Evolutionary conservation across 30 jellyfish, hydroid and myxozoan species (phyloP), one percentile per base, ranked within the genome.

Genomic region (Aurelia coerulea): DNA sequence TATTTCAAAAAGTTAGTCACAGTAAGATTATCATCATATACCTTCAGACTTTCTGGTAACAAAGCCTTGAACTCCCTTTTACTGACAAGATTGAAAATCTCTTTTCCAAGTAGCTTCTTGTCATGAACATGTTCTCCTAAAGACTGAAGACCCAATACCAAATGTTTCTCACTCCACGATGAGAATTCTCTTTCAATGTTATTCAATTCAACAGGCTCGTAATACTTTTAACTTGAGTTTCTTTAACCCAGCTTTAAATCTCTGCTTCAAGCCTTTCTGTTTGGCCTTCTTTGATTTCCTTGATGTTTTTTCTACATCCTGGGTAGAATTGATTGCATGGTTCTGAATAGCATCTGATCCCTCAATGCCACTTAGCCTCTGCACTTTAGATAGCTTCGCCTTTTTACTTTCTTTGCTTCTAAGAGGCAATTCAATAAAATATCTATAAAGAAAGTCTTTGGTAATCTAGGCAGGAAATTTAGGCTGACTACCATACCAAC

Each of bases 21-120:
- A 37, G 49, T 37, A 37, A 37, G 49, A 2, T 37, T 37, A 37
- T 37, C 49, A 37, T 37, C 49, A 37, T 37, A 15, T 91, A 94
- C 99, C 94, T 83, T 76, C 68, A 94, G 72, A 60, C 77, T 79
- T 62, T 73, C 79, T 18, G 99, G 99, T 74, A 94, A 65, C 95
- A 94, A 73, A 39, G 67, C 62, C 81, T 94, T 94, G 76, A 94
- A 94, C 73, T 94, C 94, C 64, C 89, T 94, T 73, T 94, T 94
- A 65, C 89, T 94, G 51, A 94, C 77, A 65, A 82, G 60, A 19
- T 65, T 68, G 58, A 94, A 94, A 10, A 89, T 46, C 33, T 88
- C 91, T 65, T 88, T 94, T 73, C 87, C 90, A 68, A 94, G 89
- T 18, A 62, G 83, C 58, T 72, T 79, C 41, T 50, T 85, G 78